Evolutionary conservation across 92 coral and sea anemone species (phyloP), one percentile per base, ranked within the genome.

Genomic region (Meandrina meandrites): DNA sequence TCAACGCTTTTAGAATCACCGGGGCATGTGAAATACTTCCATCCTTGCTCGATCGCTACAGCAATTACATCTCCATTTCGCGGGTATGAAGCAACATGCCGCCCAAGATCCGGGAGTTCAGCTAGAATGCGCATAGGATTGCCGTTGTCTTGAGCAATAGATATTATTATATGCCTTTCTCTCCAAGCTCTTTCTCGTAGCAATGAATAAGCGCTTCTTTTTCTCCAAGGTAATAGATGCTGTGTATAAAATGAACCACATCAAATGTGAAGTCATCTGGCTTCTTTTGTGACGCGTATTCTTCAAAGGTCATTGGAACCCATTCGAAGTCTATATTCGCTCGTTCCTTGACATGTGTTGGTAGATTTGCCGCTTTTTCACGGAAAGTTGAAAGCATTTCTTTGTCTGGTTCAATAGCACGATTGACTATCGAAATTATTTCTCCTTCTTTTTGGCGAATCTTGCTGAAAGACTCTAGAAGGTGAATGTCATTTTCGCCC

Each of bases 191-290:
- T 13, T 57, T 80, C 84, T 80, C 84, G n/a, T 60, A 80, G 30
- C 74, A 80, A 27, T 80, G 84, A 37, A 36, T 22, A 3, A 80
- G 56, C 7, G 32, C 56, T 10, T 45, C 60, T 80, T 80, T 75
- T 24, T 58, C 28, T 34, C 19, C 83, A 17, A 80, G 47, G 37
- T 58, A 80, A 40, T 80, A 80, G 47, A 80, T 80, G 73, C 69
- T 79, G 67, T 79, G 83, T 1, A 79, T 37, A 36, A 79, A 79
- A 79, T 79, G 83, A 54, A 79, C 73, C 32, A 80, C 74, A 58
- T 80, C 51, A 62, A 80, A 80, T 80, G 21, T 80, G 31, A 15
- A 56, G n/a, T 35, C 74, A 34, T 80, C 27, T 35, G 21, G 21
- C 21, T 36, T 66, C 54, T 58, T 36, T 11, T 79, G 83, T 13